Base-by-base conservation (phyloP, 2,797 vertebrate genomes). In the Artibeus jamaicensis region DNA sequence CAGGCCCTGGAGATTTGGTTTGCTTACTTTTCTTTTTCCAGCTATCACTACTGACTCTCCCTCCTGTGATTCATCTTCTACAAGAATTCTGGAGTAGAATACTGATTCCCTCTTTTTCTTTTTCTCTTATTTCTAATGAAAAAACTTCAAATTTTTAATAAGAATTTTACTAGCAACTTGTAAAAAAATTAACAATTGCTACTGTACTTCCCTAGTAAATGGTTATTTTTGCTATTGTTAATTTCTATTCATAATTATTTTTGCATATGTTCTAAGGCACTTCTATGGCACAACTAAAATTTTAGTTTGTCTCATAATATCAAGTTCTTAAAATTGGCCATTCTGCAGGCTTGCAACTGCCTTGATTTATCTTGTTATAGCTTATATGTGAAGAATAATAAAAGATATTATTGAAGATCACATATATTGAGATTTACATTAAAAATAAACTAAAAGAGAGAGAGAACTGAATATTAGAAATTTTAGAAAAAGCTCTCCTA, bases 361-460 rank as follows among this genome's bases (percentile, higher is more conserved):
- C 24, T 26, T 77, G 46, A 73, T 73, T 81, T 78, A 67, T 73
- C 44, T 92, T 97, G 73, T n/a, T 50, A 9, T 9, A 65, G 24
- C 42, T 84, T 84, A 67, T 78, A 53, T 37, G 42, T 88, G 83
- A 93, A 44, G 78, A 48, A 86, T 34, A 73, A 76, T 84, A 83
- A 85, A 83, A 91, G 29, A 46, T 39, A 62, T 9, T 78, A 46
- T 8, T 79, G 22, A 87, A 91, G 39, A 91, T 50, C 9, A 53
- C 44, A 74, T 68, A 24, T 46, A 73, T 82, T 4, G 50, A 82
- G 24, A 91, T 59, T 44, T 39, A 65, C 44, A 59, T 86, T 96
- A 50, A 84, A 53, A 93, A 95, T 81, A 86, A 90, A 55, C 44
- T 85, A 42, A 87, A 77, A 53, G 68, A 85, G 46, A 84, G 70